Evolutionary conservation across 2,113 vertebrate species (phyloP), one percentile per base, ranked within the genome.

Genomic region (Melozone crissalis): DNA sequence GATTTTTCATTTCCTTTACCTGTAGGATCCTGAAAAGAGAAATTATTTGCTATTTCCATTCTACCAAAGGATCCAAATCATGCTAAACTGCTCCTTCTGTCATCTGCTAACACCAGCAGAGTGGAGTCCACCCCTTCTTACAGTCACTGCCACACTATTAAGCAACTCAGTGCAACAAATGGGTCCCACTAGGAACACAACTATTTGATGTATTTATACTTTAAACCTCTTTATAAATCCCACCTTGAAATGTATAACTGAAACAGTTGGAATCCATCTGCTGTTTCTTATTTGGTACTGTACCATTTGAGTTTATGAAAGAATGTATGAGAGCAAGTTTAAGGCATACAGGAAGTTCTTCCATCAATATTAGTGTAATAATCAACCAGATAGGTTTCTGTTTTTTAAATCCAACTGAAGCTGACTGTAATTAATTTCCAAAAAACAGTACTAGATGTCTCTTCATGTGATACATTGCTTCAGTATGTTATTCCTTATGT

Each of bases 1-100:
- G 43, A 43, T 52, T 62, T 91, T 93, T 94, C 66, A 85, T 93
- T 84, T 93, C 75, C 79, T 92, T 94, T 90, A 95, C 91, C 93
- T 95, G 68, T 55, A 80, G 68, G 72, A 88, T 88, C 51, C 59
- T 71, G 43, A 77, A 83, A 79, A 83, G 44, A 76, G 66, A 80
- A 81, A 52, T 18, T 35, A 86, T 86, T 93, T 93, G 35, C 23
- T 76, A 59, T 77, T 97, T 92, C 55, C 57, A 39, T 51, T 74
- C 24, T 66, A 68, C 30, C 20, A 44, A 69, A 69, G 19, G 63
- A 94, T 81, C 41, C 67, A 86, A 69, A 84, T 15, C 44, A 43
- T 31, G 18, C 31, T 58, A 86, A 93, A 61, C 22, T n/a, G 41
- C 22, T 44, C 35, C 62, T 91, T 82, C 72, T 74, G 43, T 71